Percentiles rank a stretch among this genome's conserved stretches.
These are phyloP conservation scores for Aelia acuminata DNA, from an alignment of 2,888 invertebrate species.

Conservation along the genomic window DNA sequence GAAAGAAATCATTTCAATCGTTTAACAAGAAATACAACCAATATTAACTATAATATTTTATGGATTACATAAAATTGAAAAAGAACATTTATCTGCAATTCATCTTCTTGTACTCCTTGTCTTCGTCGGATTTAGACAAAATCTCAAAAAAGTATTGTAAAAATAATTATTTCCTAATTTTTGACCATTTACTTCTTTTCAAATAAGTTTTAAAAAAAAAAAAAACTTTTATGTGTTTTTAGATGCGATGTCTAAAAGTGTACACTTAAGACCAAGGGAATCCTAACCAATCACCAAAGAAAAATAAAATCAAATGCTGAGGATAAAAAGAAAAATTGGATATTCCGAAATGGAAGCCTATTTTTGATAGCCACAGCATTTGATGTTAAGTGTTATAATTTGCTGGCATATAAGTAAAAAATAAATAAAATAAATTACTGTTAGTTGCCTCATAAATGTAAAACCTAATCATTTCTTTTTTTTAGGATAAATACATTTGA, in stretches of 20 bases:
- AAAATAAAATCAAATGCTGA: background rate
- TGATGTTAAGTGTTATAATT: background rate
- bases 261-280: background rate
- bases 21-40: too few species aligned
- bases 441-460: constrained; percentile 25
- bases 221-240: too few species aligned
- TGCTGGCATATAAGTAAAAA: constrained; percentile 33
- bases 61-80: too few species aligned
- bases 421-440: background rate
- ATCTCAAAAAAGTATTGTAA: too few species aligned
- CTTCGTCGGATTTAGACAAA: too few species aligned
- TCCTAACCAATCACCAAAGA: background rate
- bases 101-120: too few species aligned
- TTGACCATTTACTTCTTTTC: too few species aligned
- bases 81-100: too few species aligned
- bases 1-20: too few species aligned
- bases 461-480: background rate
- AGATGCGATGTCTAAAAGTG: background rate
- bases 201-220: too few species aligned
- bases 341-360: background rate
- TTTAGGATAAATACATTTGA: background rate
- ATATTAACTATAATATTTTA: too few species aligned
- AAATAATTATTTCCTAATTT: too few species aligned
- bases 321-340: background rate
- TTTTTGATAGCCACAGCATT: constrained; percentile 13